These are phyloP conservation scores for Rhineura floridana DNA, from an alignment of 2,113 vertebrate genomes.

Conservation along the genomic window DNA sequence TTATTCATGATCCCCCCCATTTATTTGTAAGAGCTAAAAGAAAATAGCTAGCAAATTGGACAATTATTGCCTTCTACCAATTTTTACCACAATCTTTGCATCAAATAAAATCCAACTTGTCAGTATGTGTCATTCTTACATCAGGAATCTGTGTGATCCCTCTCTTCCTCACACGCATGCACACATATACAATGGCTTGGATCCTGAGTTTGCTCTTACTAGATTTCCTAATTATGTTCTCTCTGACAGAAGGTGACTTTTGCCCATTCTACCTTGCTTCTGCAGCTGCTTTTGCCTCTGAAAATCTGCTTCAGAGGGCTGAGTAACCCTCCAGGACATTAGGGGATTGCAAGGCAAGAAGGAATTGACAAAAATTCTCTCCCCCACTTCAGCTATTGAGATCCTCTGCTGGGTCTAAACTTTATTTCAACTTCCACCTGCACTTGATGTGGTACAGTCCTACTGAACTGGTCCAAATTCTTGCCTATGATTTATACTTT, in stretches of 20 bases:
- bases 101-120: constrained; percentile 26
- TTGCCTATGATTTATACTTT: no score
- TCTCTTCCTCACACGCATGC: rapidly evolving
- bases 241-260: neutral
- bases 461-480: neutral
- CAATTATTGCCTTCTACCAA: constrained; percentile 33
- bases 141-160: neutral
- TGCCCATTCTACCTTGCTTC: neutral
- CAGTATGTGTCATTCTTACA: constrained; percentile 24
- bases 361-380: neutral
- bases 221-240: neutral
- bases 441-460: neutral
- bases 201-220: constrained; percentile 29
- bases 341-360: neutral
- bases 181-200: neutral
- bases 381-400: neutral
- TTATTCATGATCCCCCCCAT: constrained; percentile 22
- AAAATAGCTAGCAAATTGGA: constrained; percentile 34
- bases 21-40: constrained; percentile 11
- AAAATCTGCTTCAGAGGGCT: neutral
- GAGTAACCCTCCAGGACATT: no score
- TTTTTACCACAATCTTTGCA: neutral
- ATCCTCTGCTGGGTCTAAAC: neutral
- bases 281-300: neutral
- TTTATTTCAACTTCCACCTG: neutral